Evolutionary conservation across 2,113 vertebrate species (phyloP).

Genomic region (Prolemur simus): DNA sequence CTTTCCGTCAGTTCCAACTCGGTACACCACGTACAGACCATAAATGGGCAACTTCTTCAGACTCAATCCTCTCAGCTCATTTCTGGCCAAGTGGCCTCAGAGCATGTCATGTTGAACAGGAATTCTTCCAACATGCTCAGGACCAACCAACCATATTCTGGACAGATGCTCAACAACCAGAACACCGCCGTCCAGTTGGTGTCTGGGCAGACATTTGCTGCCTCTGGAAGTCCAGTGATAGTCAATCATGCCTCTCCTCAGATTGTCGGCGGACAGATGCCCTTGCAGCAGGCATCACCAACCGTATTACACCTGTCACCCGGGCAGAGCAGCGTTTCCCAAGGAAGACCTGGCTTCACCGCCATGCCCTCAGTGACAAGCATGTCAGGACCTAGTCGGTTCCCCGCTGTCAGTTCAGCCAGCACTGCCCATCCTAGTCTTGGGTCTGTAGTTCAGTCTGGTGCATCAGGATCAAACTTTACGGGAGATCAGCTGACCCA

Average conservation of each 20-base stretch:
- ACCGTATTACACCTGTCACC: constrained; percentile 89
- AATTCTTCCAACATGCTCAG: constrained; percentile 87
- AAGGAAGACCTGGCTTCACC: constrained; percentile 86
- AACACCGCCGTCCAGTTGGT: constrained; percentile 93
- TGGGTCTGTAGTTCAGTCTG: constrained; percentile 82
- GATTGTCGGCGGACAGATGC: constrained; percentile 86
- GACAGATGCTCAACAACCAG: constrained; percentile 91
- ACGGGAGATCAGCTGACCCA: constrained; percentile 83
- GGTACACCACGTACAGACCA: constrained; percentile 91
- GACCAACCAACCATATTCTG: constrained; percentile 88
- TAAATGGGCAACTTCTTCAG: constrained; percentile 91
- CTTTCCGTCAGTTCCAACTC: constrained; percentile 90
- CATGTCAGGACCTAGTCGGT: constrained; percentile 85
- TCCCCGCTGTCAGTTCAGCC: constrained; percentile 90
- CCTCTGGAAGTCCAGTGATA: constrained; percentile 91
- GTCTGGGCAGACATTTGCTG: constrained; percentile 91
- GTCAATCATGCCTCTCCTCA: constrained; percentile 91
- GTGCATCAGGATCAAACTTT: constrained; percentile 82
- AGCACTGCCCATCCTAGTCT: constrained; percentile 82
- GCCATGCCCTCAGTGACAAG: constrained; percentile 83
- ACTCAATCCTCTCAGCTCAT: constrained; percentile 86
- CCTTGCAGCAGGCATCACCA: constrained; percentile 88
- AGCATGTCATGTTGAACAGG: constrained; percentile 88
- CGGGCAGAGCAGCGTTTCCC: constrained; percentile 84
- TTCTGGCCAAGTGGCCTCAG: constrained; percentile 85